Conservation (phyloP, 2,888 invertebrate species). For the Deilephila porcellus region DNA sequence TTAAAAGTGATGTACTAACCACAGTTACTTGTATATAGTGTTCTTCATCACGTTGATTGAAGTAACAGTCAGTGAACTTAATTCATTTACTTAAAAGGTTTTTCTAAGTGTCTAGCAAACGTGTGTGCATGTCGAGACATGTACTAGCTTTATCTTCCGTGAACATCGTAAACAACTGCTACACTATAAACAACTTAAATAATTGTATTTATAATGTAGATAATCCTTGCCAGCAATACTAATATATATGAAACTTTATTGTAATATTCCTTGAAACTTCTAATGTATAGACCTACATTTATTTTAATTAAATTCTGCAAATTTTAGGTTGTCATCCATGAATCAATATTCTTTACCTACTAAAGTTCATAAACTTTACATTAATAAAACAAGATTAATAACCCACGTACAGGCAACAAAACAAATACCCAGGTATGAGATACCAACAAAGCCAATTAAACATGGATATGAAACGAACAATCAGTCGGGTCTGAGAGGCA, state of each 20-base stretch:
- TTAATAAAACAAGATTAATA: neutral
- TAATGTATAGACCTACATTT: no score
- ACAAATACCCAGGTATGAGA: neutral
- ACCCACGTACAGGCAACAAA: neutral
- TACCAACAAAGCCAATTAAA: conserved; percentile 45
- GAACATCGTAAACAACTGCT: neutral
- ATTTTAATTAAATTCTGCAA: no score
- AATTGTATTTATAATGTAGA: neutral
- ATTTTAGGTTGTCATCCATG: no score
- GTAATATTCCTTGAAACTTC: no score
- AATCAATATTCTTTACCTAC: neutral
- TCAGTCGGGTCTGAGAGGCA: conserved; percentile 35
- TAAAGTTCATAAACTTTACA: neutral
- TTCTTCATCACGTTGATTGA: conserved; percentile 12
- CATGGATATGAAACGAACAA: conserved; percentile 45
- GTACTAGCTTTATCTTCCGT: neutral
- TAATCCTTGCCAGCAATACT: no score
- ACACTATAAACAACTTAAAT: neutral
- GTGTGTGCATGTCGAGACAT: neutral
- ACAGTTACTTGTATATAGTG: neutral
- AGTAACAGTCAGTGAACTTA: neutral
- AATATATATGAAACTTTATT: no score
- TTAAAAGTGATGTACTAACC: neutral
- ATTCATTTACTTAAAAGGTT: conserved; percentile 16
- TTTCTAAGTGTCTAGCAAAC: neutral